Conservation (phyloP, 2,797 vertebrate species). For the Eulemur rubriventer region DNA sequence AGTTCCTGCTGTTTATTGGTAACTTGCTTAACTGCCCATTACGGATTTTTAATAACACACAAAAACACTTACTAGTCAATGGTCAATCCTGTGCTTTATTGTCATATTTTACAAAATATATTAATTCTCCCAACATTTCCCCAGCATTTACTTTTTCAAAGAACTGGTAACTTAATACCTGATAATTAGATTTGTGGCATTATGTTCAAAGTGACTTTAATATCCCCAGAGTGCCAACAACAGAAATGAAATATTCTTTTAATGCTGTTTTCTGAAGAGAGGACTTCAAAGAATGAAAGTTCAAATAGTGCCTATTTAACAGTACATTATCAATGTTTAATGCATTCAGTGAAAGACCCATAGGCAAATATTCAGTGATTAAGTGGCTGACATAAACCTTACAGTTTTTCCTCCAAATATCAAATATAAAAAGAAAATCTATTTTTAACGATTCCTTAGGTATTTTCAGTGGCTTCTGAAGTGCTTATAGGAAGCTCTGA, state of each 20-base stretch:
- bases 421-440: constrained; percentile 47
- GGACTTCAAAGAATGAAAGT: constrained; percentile 46
- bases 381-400: neutral
- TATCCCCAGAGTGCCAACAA: neutral
- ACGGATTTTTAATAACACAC: neutral
- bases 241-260: neutral
- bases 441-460: constrained; percentile 61
- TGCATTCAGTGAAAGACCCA: neutral
- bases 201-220: constrained; percentile 55
- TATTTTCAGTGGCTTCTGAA: constrained; percentile 68
- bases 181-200: neutral
- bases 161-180: constrained; percentile 49
- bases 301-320: constrained; percentile 12
- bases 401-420: neutral
- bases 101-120: neutral
- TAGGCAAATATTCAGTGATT: constrained; percentile 51
- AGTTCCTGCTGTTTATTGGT: neutral
- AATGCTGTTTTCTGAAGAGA: constrained; percentile 26
- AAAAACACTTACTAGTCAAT: constrained; percentile 39
- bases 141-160: constrained; percentile 18
- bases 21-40: neutral
- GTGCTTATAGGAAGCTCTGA: constrained; percentile 72
- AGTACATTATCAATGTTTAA: constrained; percentile 31
- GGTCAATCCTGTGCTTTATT: constrained; percentile 20
- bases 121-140: neutral